Percentiles rank a stretch among this genome's conserved stretches.
phyloP scores from a whole-genome alignment of 2,888 invertebrate species.

The Temnothorax ravouxi region DNA sequence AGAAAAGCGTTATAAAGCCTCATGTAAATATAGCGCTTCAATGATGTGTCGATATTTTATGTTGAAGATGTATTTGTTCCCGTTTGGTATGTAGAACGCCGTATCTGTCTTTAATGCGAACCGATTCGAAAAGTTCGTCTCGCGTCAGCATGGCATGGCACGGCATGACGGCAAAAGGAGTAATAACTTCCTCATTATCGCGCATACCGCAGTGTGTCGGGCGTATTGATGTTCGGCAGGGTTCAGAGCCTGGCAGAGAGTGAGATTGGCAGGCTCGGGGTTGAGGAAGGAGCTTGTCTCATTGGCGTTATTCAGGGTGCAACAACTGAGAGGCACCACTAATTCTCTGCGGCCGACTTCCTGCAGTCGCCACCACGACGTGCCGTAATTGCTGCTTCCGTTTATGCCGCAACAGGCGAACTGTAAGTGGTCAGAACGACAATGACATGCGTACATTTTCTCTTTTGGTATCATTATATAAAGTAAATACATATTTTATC shows the following conservation, averaged over 20 bases:
- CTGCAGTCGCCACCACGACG: conserved; percentile 93
- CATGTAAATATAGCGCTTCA: neutral
- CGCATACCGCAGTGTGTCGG: conserved; percentile 88
- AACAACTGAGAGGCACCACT: conserved; percentile 91
- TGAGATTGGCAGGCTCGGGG: conserved; percentile 91
- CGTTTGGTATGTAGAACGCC: neutral
- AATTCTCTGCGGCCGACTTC: conserved; percentile 91
- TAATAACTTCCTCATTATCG: conserved; percentile 71
- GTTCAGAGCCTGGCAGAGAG: conserved; percentile 90
- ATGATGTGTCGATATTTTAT: conserved; percentile 11
- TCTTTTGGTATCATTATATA: neutral
- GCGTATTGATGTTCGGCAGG: conserved; percentile 88
- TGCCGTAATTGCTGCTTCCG: conserved; percentile 93
- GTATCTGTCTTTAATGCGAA: neutral
- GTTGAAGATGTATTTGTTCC: neutral
- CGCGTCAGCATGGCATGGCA: neutral
- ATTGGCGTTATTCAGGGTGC: conserved; percentile 88
- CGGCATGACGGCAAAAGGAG: neutral
- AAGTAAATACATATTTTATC: neutral
- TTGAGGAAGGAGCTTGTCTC: conserved; percentile 90
- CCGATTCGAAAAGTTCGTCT: conserved; percentile 20
- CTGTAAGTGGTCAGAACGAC: conserved; percentile 85
- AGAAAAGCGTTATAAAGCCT: neutral
- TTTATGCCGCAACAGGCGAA: conserved; percentile 94
- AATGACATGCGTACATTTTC: neutral